Conservation (phyloP, 2,113 vertebrate genomes). For the Carassius gibelio region DNA sequence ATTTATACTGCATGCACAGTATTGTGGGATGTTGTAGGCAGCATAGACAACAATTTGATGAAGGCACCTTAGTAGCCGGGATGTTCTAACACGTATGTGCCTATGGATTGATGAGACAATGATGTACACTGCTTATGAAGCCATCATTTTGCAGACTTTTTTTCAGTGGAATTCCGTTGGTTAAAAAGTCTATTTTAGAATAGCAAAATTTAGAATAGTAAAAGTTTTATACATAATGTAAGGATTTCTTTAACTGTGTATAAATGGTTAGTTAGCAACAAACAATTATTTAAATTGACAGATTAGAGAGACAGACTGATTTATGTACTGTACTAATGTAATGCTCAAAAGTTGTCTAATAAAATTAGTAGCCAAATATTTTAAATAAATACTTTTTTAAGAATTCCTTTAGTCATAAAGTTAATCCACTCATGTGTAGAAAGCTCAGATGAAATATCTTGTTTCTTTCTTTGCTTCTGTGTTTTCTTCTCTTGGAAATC, state of each 20-base stretch:
- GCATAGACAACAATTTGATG: too few relatives aligned
- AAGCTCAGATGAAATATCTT: neutral
- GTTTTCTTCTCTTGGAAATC: constrained; percentile 47
- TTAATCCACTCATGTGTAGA: neutral
- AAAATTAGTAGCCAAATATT: neutral
- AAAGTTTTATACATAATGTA: too few relatives aligned
- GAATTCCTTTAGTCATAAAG: neutral
- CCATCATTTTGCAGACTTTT: neutral
- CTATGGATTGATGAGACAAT: neutral
- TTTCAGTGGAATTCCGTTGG: neutral
- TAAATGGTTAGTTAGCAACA: neutral
- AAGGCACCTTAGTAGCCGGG: neutral
- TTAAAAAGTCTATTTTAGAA: neutral
- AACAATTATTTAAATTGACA: neutral
- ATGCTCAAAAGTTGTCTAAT: neutral
- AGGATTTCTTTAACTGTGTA: too few relatives aligned
- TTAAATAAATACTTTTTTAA: neutral
- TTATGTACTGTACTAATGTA: neutral
- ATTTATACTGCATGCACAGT: too few relatives aligned
- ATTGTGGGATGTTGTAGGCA: too few relatives aligned
- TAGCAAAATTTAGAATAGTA: neutral
- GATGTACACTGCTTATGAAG: neutral
- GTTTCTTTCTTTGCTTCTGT: constrained; percentile 43
- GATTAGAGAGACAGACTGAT: neutral
- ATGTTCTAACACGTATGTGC: neutral